phyloP scores from a whole-genome alignment of 2,113 vertebrate species.

The Leucosticte australis region DNA sequence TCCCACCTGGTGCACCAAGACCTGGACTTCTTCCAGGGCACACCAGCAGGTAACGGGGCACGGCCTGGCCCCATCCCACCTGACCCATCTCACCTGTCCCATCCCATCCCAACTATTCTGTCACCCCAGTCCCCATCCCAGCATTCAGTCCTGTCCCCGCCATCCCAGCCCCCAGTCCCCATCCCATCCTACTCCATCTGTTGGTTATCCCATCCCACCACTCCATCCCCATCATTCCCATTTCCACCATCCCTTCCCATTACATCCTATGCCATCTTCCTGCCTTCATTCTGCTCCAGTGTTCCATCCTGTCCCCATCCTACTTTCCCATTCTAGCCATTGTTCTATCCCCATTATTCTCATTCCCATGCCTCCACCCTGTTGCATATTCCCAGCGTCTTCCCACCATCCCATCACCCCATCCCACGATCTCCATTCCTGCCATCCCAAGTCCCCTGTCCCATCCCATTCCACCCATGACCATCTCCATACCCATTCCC shows the following conservation, averaged over 20 bases:
- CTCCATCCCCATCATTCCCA: too few species aligned
- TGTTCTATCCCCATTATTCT: neutral
- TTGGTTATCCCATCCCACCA: neutral
- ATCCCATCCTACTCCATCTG: too few species aligned
- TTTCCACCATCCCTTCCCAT: too few species aligned
- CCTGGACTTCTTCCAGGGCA: neutral
- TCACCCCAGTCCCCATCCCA: neutral
- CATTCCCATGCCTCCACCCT: too few species aligned
- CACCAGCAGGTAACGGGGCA: accelerated
- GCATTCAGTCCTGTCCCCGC: neutral
- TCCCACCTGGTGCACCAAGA: neutral
- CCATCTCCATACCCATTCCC: neutral
- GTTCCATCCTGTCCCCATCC: neutral
- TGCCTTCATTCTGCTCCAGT: neutral
- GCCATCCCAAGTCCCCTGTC: neutral
- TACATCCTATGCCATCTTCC: too few species aligned
- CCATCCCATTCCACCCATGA: neutral
- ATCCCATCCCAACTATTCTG: neutral
- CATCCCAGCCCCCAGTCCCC: neutral
- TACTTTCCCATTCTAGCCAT: neutral
- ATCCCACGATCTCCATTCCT: neutral
- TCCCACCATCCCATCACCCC: neutral
- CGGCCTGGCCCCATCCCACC: accelerated
- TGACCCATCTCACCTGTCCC: neutral
- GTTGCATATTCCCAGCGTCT: neutral